These are phyloP conservation scores for Urosaurus nigricauda DNA, from an alignment of 2,797 vertebrate species.

Conservation along the genomic window DNA sequence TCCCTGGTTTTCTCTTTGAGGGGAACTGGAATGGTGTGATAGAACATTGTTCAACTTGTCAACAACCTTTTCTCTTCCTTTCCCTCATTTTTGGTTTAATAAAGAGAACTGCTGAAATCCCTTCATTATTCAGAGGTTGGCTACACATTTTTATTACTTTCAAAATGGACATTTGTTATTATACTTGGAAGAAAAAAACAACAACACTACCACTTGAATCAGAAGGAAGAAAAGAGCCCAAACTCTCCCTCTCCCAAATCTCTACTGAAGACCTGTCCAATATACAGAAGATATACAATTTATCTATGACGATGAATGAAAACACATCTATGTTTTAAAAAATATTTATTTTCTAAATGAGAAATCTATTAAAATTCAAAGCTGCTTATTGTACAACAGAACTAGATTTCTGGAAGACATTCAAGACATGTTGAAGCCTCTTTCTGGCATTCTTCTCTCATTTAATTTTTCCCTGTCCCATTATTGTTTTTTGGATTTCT, in stretches of 20 bases:
- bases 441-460: not conserved
- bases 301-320: not conserved
- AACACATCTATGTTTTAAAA: slow-evolving; percentile 1
- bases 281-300: slow-evolving; percentile 24
- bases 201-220: slow-evolving; percentile 42
- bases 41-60: slow-evolving; percentile 76
- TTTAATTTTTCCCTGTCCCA: slow-evolving; percentile 34
- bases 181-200: slow-evolving; percentile 39
- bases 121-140: slow-evolving; percentile 77
- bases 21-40: slow-evolving; percentile 75
- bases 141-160: slow-evolving; percentile 55
- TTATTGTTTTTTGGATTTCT: slow-evolving; percentile 46
- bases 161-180: slow-evolving; percentile 66
- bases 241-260: slow-evolving; percentile 40
- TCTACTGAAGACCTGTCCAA: slow-evolving; percentile 41
- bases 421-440: not conserved
- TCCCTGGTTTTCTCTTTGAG: slow-evolving; percentile 78
- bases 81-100: slow-evolving; percentile 58
- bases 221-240: slow-evolving; percentile 59
- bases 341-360: not conserved
- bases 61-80: slow-evolving; percentile 74
- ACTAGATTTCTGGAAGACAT: slow-evolving; percentile 34
- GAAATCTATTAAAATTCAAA: slow-evolving; percentile 33
- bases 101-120: slow-evolving; percentile 65
- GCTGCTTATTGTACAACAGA: slow-evolving; percentile 32